Conservation (phyloP, 2,888 invertebrate species). For the Tuberolachnus salignus region DNA sequence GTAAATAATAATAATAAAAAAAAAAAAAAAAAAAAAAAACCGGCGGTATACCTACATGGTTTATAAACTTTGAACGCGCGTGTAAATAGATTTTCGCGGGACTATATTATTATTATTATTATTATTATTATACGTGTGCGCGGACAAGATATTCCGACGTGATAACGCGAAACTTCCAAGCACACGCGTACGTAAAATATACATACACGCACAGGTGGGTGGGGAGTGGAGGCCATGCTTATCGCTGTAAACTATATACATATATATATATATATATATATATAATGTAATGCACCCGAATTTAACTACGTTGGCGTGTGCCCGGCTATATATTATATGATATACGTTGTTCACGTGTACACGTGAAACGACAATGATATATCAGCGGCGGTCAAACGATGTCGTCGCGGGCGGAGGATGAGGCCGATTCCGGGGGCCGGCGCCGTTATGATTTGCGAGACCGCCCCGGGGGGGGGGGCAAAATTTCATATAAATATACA, state of each 20-base stretch:
- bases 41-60: slow-evolving; percentile 13
- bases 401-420: no score
- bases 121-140: neutral
- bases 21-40: slow-evolving; percentile 8
- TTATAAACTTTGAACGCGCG: slow-evolving; percentile 48
- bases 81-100: slow-evolving; percentile 49
- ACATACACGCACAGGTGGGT: no score
- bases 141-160: slow-evolving; percentile 36
- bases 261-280: no score
- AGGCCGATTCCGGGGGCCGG: no score
- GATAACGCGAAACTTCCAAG: slow-evolving; percentile 46
- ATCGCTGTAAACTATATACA: slow-evolving; percentile 35
- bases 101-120: neutral
- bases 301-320: slow-evolving; percentile 39
- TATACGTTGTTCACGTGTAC: slow-evolving; percentile 20
- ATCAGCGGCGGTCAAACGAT: no score
- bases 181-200: neutral
- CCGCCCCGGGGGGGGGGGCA: no score
- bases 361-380: slow-evolving; percentile 28
- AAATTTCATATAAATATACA: no score
- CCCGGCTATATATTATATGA: slow-evolving; percentile 43
- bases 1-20: slow-evolving; percentile 5
- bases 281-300: slow-evolving; percentile 45
- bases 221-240: slow-evolving; percentile 28
- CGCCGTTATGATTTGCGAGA: no score